Conservation (phyloP, 2,797 vertebrate genomes). For the Oreochromis mossambicus region DNA sequence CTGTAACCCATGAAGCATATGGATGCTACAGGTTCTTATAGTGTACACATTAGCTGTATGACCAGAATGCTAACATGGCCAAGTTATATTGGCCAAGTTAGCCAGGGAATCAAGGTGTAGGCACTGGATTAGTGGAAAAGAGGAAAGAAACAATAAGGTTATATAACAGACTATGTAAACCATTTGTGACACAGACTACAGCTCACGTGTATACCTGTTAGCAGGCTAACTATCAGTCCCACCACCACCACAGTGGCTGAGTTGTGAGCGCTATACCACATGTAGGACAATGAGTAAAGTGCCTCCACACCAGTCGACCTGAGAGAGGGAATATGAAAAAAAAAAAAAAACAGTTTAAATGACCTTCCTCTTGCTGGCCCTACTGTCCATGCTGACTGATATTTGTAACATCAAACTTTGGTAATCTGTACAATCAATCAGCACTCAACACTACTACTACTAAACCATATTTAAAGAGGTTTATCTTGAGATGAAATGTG, state of each 20-base stretch:
- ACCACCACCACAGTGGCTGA: slow-evolving; percentile 90
- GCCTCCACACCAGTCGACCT: slow-evolving; percentile 82
- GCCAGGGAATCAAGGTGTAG: neutral
- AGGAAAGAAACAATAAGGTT: neutral
- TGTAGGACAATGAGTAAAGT: slow-evolving; percentile 89
- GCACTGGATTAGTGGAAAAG: neutral
- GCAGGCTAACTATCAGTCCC: slow-evolving; percentile 87
- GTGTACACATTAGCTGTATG: neutral
- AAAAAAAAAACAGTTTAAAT: neutral
- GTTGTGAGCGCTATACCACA: slow-evolving; percentile 98
- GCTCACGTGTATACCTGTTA: slow-evolving; percentile 78
- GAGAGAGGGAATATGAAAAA: neutral
- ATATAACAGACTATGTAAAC: neutral
- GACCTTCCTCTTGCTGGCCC: neutral
- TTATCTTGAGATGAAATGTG: neutral
- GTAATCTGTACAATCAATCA: neutral
- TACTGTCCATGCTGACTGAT: neutral
- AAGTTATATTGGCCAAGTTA: neutral
- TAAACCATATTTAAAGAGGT: neutral
- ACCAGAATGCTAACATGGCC: neutral
- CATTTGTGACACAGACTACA: neutral
- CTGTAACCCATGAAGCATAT: neutral
- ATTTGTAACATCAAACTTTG: neutral
- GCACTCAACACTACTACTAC: neutral
- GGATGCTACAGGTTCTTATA: neutral